Evolutionary conservation across 2,113 vertebrate genomes (phyloP).

Genomic region (Neolamprologus variostigma): DNA sequence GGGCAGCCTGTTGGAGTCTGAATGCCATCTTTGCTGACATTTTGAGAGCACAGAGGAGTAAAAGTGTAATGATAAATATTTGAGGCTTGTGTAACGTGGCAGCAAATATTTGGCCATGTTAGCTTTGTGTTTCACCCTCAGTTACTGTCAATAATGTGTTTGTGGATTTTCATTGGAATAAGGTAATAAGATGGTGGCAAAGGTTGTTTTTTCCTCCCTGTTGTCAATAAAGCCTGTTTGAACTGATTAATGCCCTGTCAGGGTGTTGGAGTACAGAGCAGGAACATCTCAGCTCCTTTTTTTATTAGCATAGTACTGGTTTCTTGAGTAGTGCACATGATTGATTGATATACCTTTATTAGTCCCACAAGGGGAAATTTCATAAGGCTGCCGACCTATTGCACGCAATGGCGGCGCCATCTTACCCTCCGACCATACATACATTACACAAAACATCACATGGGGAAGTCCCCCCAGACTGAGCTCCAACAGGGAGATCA

Average conservation of each 20-base stretch:
- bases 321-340: background rate
- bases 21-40: slow-evolving; percentile 13
- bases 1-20: background rate
- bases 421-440: background rate
- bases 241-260: background rate
- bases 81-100: background rate
- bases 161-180: background rate
- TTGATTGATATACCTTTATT: background rate
- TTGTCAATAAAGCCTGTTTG: background rate
- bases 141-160: background rate
- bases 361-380: background rate
- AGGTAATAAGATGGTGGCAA: background rate
- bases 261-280: background rate
- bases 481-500: background rate
- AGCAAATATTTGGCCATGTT: background rate
- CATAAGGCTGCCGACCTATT: background rate
- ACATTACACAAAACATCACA: background rate
- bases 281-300: background rate
- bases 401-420: fast-evolving
- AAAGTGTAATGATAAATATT: slow-evolving; percentile 5
- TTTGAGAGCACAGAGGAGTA: background rate
- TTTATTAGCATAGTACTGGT: background rate
- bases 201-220: background rate
- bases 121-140: background rate
- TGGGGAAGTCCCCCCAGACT: background rate